These are phyloP conservation scores for Lordiphosa fenestrarum DNA, from an alignment of 2,888 invertebrate genomes.

Conservation along the genomic window DNA sequence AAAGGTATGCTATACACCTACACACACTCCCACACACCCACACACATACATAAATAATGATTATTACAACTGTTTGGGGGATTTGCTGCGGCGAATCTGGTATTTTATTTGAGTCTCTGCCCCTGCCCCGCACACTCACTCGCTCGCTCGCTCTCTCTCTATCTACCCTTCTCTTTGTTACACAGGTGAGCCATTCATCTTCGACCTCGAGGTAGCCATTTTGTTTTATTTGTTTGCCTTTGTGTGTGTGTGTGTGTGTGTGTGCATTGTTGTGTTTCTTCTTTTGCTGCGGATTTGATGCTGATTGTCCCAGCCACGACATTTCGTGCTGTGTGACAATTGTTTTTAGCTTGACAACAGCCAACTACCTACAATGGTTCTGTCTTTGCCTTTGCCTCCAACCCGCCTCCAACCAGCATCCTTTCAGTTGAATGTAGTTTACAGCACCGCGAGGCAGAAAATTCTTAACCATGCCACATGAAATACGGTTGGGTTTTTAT, in stretches of 20 bases:
- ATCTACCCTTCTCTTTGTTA: not conserved
- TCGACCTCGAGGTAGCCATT: conserved; percentile 62
- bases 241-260: conserved; percentile 12
- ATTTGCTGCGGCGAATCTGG: too few species aligned
- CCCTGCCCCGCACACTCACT: too few species aligned
- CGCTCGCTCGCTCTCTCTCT: not conserved
- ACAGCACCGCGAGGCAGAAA: conserved; percentile 57
- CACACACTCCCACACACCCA: too few species aligned
- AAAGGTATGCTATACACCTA: too few species aligned
- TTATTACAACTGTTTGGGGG: too few species aligned
- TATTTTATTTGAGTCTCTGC: not conserved
- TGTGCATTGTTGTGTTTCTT: conserved; percentile 5
- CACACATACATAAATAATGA: too few species aligned
- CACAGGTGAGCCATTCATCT: conserved; percentile 26
- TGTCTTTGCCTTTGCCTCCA: not conserved
- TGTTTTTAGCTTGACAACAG: conserved; percentile 44
- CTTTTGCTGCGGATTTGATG: conserved; percentile 32
- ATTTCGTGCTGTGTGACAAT: conserved; percentile 55
- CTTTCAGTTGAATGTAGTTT: conserved; percentile 31
- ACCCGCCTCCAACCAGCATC: not conserved
- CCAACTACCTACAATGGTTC: conserved; percentile 9
- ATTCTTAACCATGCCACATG: conserved; percentile 68
- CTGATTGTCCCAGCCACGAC: conserved; percentile 47
- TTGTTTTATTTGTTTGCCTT: conserved; percentile 37
- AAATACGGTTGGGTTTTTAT: conserved; percentile 37